Base-by-base conservation (phyloP, 2,113 vertebrate species). In the Hemiprocne comata region DNA sequence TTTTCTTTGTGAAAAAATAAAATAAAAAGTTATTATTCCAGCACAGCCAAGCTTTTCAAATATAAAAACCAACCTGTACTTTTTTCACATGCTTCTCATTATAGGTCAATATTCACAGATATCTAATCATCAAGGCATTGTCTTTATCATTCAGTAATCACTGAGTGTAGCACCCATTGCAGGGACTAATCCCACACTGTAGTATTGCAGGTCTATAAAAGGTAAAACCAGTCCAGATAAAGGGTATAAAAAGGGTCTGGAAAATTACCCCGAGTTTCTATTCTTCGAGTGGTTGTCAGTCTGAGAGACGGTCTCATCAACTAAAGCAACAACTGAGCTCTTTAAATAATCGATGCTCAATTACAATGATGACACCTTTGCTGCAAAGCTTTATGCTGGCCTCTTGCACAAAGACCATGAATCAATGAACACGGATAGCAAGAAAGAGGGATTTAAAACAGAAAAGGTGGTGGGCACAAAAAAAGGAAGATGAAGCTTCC, bases 281-380 rank as follows among this genome's bases (percentile, higher is more conserved):
- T 81, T 92, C 61, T 92, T 34, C 48, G 73, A 64, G 53, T 81
- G 26, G 38, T 60, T 93, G 89, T 94, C 75, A 85, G 69, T 81
- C 90, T 95, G 86, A 94, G 91, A 92, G 83, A 92, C 71, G 53
- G 46, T 74, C 65, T 95, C 92, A 92, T 94, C 96, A 95, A 77
- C 83, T 69, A 86, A 91, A 92, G 90, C 66, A 94, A 86, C 75
- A 89, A 90, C 72, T 84, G 60, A 80, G 79, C 36, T 96, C 61
- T 95, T 96, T 96, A 94, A 94, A 90, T 94, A 95, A 94, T 94
- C 60, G 2, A 94, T 97, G 94, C 48, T 75, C 86, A 85, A 53
- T 97, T 97, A 84, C 83, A 80, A 8, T 89, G 95, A 90, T 53
- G 83, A 90, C 79, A 77, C 55, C 90, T 46, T 92, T 2, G 4